These are phyloP conservation scores for Polia nebulosa DNA, from an alignment of 2,888 invertebrate genomes.

Conservation along the genomic window DNA sequence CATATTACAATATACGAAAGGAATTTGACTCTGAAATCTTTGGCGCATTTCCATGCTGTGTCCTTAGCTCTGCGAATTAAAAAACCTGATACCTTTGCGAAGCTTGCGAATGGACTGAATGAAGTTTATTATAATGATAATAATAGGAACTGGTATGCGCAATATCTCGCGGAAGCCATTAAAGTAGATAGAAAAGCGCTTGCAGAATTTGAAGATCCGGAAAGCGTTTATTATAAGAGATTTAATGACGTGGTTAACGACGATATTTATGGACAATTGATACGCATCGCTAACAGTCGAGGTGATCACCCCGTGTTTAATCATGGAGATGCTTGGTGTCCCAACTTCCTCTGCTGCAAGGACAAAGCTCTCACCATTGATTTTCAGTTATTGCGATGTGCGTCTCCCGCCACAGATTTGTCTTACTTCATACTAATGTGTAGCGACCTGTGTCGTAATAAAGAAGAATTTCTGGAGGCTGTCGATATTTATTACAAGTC, in stretches of 20 bases:
- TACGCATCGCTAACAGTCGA: constrained; percentile 60
- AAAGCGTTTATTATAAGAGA: constrained; percentile 74
- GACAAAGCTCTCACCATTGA: constrained; percentile 74
- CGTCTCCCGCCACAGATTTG: constrained; percentile 76
- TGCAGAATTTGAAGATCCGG: constrained; percentile 69
- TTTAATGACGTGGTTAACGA: constrained; percentile 68
- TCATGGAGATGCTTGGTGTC: constrained; percentile 80
- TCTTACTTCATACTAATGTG: constrained; percentile 71
- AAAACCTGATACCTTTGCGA: constrained; percentile 70
- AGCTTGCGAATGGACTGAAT: constrained; percentile 66
- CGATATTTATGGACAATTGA: constrained; percentile 73
- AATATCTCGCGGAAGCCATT: constrained; percentile 72
- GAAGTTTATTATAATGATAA: constrained; percentile 74
- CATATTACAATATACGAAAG: constrained; percentile 67
- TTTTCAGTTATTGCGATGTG: constrained; percentile 76
- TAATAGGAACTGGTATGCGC: constrained; percentile 73
- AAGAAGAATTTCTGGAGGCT: constrained; percentile 72
- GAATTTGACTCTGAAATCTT: constrained; percentile 69
- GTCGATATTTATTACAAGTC: constrained; percentile 71
- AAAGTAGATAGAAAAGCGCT: constrained; percentile 71
- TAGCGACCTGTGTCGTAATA: constrained; percentile 64
- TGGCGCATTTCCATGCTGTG: constrained; percentile 80
- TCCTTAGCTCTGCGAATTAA: constrained; percentile 74
- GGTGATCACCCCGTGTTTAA: constrained; percentile 72
- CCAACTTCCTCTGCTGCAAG: constrained; percentile 75